Conservation (phyloP, 2,888 invertebrate species). For the Drosophila anomalata region DNA sequence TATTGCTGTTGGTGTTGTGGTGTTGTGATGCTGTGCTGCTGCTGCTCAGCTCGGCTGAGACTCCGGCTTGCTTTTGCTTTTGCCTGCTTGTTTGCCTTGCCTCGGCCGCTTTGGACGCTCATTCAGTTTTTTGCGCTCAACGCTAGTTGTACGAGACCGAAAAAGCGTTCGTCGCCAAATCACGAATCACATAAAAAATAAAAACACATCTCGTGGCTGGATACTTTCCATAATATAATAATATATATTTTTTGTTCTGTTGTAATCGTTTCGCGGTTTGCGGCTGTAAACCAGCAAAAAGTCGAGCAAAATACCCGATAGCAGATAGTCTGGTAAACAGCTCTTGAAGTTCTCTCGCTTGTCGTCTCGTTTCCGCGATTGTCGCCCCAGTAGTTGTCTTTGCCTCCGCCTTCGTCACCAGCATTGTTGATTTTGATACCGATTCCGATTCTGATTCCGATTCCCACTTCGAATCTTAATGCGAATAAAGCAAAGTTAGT, state of each 20-base stretch:
- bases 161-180: slow-evolving; percentile 64
- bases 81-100: slow-evolving; percentile 74
- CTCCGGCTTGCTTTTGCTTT: slow-evolving; percentile 40
- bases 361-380: slow-evolving; percentile 31
- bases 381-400: neutral
- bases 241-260: slow-evolving; percentile 25
- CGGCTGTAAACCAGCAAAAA: slow-evolving; percentile 43
- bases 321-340: slow-evolving; percentile 61
- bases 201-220: slow-evolving; percentile 3
- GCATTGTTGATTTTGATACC: slow-evolving; percentile 32
- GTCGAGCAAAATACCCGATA: slow-evolving; percentile 44
- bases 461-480: slow-evolving; percentile 1
- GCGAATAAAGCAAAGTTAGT: slow-evolving; percentile 34
- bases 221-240: neutral
- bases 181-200: slow-evolving; percentile 1
- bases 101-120: slow-evolving; percentile 74
- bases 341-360: slow-evolving; percentile 35
- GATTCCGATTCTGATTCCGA: slow-evolving; percentile 4
- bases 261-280: slow-evolving; percentile 60
- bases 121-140: slow-evolving; percentile 78
- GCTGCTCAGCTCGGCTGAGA: slow-evolving; percentile 49
- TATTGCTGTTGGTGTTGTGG: slow-evolving; percentile 30
- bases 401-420: slow-evolving; percentile 8
- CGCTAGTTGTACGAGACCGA: slow-evolving; percentile 77
- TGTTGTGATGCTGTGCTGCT: neutral